Evolutionary conservation across 2,113 vertebrate genomes (phyloP).

Genomic region (Engraulis encrasicolus): DNA sequence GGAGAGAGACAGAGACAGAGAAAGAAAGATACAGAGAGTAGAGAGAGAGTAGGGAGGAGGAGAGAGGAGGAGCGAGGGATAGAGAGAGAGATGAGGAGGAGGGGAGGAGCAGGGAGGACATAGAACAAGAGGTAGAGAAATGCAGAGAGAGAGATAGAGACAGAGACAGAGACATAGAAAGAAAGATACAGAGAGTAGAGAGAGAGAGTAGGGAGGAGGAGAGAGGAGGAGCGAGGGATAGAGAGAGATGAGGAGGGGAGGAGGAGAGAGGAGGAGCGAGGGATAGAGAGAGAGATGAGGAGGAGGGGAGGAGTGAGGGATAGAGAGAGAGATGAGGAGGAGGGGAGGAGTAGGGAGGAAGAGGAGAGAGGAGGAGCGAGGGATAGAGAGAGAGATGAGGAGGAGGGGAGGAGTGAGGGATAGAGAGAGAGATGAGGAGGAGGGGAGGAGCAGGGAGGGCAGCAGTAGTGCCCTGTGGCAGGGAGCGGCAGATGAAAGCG

Average conservation of each 20-base stretch:
- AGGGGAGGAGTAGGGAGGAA: not conserved
- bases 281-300: no score
- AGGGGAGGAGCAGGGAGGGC: not conserved
- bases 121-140: not conserved
- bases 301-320: no score
- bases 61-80: not conserved
- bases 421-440: not conserved
- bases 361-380: not conserved
- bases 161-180: no score
- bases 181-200: no score
- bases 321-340: no score
- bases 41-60: no score
- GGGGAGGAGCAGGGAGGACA: not conserved
- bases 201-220: not conserved
- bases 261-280: not conserved
- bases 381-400: not conserved
- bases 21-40: not conserved
- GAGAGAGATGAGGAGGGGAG: not conserved
- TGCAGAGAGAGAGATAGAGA: no score
- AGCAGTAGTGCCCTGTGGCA: conserved; percentile 24
- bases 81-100: no score
- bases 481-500: conserved; percentile 42
- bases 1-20: conserved; percentile 2
- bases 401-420: not conserved
- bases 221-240: no score